Base-by-base conservation (phyloP, 2,797 vertebrate species). In the Vultur gryphus region DNA sequence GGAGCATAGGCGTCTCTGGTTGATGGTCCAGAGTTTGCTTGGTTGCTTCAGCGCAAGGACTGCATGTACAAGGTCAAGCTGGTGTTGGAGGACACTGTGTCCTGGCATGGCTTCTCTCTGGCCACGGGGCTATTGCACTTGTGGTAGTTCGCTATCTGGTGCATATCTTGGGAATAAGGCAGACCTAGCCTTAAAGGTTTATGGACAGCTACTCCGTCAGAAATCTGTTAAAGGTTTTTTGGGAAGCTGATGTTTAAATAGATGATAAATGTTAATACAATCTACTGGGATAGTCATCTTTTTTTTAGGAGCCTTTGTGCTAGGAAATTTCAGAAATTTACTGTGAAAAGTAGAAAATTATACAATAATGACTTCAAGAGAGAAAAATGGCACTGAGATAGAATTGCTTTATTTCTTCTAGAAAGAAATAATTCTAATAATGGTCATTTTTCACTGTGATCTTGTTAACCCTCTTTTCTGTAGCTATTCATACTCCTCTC, bases 71-170 rank as follows among this genome's bases (percentile, higher is more conserved):
- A 10, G 4, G 5, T 82, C 46, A 62, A 4, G 15, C 19, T 44
- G 4, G 35, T 66, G 15, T 6, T 70, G 48, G 57, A 41, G 33
- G 18, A n/a, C 25, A 10, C 4, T 5, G 10, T 65, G 16, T n/a
- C 19, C 11, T 37, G 7, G 16, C 28, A 5, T 1, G 11, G 26
- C 10, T 73, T 52, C 29, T 29, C 2, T 28, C 37, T 62, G 19
- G 26, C 51, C 13, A 28, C 13, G n/a, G n/a, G 28, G 13, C 58
- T 72, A 14, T 51, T 79, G 39, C 23, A 28, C 2, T 41, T 79
- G 23, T 14, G 16, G 4, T 19, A 46, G 41, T 35, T 75, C 1
- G 1, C 11, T 33, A 0, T 25, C 16, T 0, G 1, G 12, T n/a
- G 3, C 11, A 1, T 5, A 15, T 23, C 16, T 39, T 81, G 51